These are phyloP conservation scores for Coecobrya sp. DNA, from an alignment of 2,888 invertebrate genomes.

Conservation along the genomic window DNA sequence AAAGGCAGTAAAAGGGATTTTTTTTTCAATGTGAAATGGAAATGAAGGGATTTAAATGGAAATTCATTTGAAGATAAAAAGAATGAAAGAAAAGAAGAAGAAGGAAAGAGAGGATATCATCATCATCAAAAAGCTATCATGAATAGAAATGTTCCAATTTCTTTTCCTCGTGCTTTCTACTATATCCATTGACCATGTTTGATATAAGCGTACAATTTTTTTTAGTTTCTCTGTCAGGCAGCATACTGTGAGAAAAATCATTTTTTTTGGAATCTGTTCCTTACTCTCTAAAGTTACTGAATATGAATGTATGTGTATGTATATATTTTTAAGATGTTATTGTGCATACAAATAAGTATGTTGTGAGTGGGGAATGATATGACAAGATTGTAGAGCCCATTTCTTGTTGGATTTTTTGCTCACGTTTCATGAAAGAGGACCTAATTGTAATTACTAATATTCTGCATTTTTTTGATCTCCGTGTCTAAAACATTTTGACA, in stretches of 20 bases:
- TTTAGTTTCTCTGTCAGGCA: too few species aligned
- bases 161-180: neutral
- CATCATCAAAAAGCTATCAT: slow-evolving; percentile 34
- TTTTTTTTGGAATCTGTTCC: too few species aligned
- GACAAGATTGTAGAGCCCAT: too few species aligned
- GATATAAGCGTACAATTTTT: neutral
- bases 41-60: slow-evolving; percentile 23
- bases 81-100: neutral
- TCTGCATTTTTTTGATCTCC: neutral
- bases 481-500: neutral
- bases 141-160: slow-evolving; percentile 34
- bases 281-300: too few species aligned
- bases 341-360: too few species aligned
- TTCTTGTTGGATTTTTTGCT: too few species aligned
- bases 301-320: too few species aligned
- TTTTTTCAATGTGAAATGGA: slow-evolving; percentile 7
- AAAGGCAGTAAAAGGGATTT: neutral
- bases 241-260: too few species aligned
- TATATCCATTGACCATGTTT: neutral
- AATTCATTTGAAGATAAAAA: slow-evolving; percentile 31
- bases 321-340: too few species aligned
- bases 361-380: too few species aligned
- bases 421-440: too few species aligned
- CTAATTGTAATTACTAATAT: too few species aligned
- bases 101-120: neutral